These are phyloP conservation scores for Cynaeus angustus DNA, from an alignment of 2,888 invertebrate genomes.

Conservation along the genomic window DNA sequence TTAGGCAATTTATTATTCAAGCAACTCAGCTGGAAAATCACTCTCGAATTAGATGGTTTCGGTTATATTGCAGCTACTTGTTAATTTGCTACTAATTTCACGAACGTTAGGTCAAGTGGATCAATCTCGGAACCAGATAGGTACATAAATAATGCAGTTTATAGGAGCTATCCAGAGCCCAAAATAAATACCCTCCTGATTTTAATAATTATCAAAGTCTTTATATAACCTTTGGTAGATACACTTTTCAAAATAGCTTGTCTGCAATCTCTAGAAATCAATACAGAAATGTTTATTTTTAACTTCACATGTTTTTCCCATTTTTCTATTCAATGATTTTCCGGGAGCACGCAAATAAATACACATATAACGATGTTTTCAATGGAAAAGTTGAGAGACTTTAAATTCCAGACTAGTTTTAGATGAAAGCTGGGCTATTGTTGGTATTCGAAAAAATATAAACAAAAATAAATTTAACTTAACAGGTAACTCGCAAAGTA, in stretches of 20 bases:
- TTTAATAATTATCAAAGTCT: not conserved
- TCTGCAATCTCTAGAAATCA: slow-evolving; percentile 28
- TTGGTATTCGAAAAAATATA: too few species aligned
- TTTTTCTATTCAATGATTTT: not conserved
- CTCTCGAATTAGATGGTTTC: slow-evolving; percentile 19
- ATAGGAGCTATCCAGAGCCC: not conserved
- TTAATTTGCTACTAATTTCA: slow-evolving; percentile 30
- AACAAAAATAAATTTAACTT: too few species aligned
- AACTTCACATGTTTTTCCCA: slow-evolving; percentile 6
- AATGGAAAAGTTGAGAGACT: too few species aligned
- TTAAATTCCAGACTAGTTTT: too few species aligned
- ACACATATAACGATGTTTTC: not conserved
- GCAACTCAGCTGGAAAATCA: slow-evolving; percentile 37
- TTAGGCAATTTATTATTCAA: slow-evolving; percentile 36
- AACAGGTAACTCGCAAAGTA: too few species aligned
- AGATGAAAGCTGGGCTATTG: too few species aligned
- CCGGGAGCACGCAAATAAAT: not conserved
- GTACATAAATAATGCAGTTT: slow-evolving; percentile 3
- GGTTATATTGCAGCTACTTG: slow-evolving; percentile 26
- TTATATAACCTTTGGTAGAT: slow-evolving; percentile 1
- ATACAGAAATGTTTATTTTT: slow-evolving; percentile 32
- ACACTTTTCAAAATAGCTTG: slow-evolving; percentile 9
- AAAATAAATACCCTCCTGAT: too few species aligned
- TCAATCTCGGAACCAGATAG: slow-evolving; percentile 15
- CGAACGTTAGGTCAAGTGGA: slow-evolving; percentile 22